These are phyloP conservation scores for Ariolimax columbianus DNA, from an alignment of 2,888 invertebrate species.

Conservation along the genomic window DNA sequence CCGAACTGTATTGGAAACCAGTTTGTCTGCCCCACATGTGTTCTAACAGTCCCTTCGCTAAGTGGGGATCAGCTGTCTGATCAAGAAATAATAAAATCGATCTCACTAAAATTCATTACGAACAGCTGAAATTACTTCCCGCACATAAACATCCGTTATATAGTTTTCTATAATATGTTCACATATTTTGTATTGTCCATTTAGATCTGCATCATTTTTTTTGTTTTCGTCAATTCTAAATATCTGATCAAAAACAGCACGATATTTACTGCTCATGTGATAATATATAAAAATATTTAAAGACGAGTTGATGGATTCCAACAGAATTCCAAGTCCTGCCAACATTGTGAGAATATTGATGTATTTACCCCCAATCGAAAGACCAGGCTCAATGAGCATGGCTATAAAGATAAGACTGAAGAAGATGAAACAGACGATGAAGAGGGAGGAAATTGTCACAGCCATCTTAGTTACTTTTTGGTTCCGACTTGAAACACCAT, in stretches of 20 bases:
- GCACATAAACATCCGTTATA: too few relatives aligned
- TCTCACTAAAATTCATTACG: too few relatives aligned
- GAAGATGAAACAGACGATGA: conserved; percentile 2
- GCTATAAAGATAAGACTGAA: neutral
- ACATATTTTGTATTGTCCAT: too few relatives aligned
- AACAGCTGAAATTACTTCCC: too few relatives aligned
- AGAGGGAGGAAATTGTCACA: neutral
- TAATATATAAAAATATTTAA: conserved; percentile 19
- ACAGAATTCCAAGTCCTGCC: neutral
- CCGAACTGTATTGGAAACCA: too few relatives aligned
- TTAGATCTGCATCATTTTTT: neutral
- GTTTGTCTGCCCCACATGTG: too few relatives aligned
- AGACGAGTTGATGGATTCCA: conserved; percentile 17
- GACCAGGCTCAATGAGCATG: neutral
- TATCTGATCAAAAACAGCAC: neutral
- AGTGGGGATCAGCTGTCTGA: too few relatives aligned
- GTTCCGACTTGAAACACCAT: neutral
- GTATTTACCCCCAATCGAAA: neutral
- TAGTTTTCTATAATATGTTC: too few relatives aligned
- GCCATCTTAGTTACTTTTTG: conserved; percentile 22
- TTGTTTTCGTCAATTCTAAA: neutral
- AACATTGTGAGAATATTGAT: neutral
- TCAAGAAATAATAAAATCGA: too few relatives aligned
- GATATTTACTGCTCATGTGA: conserved; percentile 13
- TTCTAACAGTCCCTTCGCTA: too few relatives aligned